Percentiles rank a stretch among this genome's conserved stretches.
Evolutionary conservation across 2,113 vertebrate genomes (phyloP).

Genomic region (Pluvialis apricaria): DNA sequence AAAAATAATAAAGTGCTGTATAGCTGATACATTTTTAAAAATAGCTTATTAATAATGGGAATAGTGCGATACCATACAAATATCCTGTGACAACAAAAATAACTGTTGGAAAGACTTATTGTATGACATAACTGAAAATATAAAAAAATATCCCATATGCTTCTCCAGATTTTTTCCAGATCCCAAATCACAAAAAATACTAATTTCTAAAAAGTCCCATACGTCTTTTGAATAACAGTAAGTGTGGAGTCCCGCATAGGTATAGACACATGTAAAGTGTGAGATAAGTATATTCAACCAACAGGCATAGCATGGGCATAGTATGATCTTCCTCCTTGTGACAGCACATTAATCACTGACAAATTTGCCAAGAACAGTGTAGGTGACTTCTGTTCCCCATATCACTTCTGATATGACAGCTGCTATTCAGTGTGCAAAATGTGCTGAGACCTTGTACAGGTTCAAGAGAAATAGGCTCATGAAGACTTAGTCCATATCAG

Average conservation of each 20-base stretch:
- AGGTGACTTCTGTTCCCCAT: neutral
- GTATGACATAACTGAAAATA: neutral
- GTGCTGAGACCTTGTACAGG: neutral
- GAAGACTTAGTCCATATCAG: neutral
- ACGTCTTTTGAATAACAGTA: neutral
- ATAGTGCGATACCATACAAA: neutral
- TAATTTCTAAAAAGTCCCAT: neutral
- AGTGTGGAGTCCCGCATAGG: neutral
- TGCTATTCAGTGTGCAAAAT: neutral
- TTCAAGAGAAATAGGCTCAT: neutral
- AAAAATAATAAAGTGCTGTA: neutral
- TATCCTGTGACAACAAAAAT: neutral
- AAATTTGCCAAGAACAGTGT: neutral
- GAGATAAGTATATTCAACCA: neutral
- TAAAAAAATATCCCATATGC: neutral
- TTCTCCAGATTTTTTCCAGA: neutral
- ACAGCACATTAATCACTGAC: neutral
- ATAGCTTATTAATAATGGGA: neutral
- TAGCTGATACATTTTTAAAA: neutral
- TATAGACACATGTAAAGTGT: fast-evolving
- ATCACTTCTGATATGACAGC: neutral
- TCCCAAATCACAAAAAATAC: neutral
- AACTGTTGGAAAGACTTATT: neutral
- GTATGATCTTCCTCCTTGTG: neutral
- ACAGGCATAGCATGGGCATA: neutral